These are phyloP conservation scores for Eupithecia exiguata DNA, from an alignment of 2,888 invertebrate species.

Conservation along the genomic window DNA sequence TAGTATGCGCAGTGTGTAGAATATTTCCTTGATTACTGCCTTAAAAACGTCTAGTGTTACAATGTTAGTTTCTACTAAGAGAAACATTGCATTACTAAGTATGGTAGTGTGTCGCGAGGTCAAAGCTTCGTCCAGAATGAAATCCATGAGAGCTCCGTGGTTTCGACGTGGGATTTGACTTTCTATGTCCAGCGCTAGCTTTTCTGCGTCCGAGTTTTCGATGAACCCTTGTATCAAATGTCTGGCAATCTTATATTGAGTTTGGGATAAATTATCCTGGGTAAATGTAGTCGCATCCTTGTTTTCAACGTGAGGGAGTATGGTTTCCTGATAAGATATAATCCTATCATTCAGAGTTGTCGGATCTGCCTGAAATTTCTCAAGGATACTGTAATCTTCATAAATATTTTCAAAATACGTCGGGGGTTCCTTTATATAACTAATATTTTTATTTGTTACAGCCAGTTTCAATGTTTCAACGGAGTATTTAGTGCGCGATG, in stretches of 20 bases:
- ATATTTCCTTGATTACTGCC: not conserved
- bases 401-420: slow-evolving; percentile 59
- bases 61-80: not conserved
- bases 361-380: slow-evolving; percentile 68
- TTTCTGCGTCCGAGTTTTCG: not conserved
- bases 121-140: not conserved
- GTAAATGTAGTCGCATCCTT: not conserved
- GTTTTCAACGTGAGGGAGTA: not conserved
- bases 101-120: not conserved
- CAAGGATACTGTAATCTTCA: slow-evolving; percentile 71
- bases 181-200: not conserved
- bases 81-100: not conserved
- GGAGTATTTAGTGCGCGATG: slow-evolving; percentile 43
- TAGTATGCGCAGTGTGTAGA: not conserved
- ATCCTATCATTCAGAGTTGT: slow-evolving; percentile 42
- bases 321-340: not conserved
- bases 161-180: not conserved
- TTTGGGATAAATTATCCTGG: not conserved
- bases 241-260: not conserved
- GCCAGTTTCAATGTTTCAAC: slow-evolving; percentile 72
- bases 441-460: slow-evolving; percentile 68
- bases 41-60: not conserved
- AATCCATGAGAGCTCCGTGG: not conserved
- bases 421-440: slow-evolving; percentile 72
- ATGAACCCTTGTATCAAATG: not conserved